These are phyloP conservation scores for Aporrectodea caliginosa DNA, from an alignment of 1,140 invertebrate genomes.

Conservation along the genomic window DNA sequence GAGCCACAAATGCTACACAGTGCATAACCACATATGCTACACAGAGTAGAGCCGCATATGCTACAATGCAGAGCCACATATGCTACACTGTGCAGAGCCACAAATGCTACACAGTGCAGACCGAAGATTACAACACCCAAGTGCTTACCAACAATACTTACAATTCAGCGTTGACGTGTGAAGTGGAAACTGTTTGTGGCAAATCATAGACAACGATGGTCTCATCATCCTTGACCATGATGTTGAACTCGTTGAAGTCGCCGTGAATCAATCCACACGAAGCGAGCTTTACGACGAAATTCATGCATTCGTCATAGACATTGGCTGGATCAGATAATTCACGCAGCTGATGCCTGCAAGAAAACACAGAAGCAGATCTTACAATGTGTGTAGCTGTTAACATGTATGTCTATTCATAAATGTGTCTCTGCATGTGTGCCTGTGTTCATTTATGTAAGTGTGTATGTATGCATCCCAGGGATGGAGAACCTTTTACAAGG, in stretches of 20 bases:
- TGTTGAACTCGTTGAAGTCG: conserved; percentile 97
- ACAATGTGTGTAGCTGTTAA: too few species aligned
- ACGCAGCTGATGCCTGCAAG: not conserved
- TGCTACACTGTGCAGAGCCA: not conserved
- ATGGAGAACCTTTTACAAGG: too few species aligned
- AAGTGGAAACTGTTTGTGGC: conserved; percentile 97
- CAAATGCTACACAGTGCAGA: not conserved
- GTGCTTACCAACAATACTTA: conserved; percentile 54
- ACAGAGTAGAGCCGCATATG: not conserved
- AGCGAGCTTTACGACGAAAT: conserved; percentile 82
- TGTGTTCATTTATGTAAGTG: too few species aligned
- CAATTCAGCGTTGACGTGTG: conserved; percentile 85
- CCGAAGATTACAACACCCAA: not conserved
- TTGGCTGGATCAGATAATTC: conserved; percentile 64
- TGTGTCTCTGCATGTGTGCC: too few species aligned
- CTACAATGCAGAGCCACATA: not conserved
- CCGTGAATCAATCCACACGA: conserved; percentile 96
- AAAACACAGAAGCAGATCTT: too few species aligned
- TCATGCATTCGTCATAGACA: conserved; percentile 93
- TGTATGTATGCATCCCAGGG: too few species aligned
- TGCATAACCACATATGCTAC: not conserved
- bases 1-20: not conserved
- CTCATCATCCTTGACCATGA: conserved; percentile 65
- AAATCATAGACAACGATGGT: conserved; percentile 93
- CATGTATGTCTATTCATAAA: too few species aligned